Conservation (phyloP, 2,113 vertebrate species). For the Sapajus apella region DNA sequence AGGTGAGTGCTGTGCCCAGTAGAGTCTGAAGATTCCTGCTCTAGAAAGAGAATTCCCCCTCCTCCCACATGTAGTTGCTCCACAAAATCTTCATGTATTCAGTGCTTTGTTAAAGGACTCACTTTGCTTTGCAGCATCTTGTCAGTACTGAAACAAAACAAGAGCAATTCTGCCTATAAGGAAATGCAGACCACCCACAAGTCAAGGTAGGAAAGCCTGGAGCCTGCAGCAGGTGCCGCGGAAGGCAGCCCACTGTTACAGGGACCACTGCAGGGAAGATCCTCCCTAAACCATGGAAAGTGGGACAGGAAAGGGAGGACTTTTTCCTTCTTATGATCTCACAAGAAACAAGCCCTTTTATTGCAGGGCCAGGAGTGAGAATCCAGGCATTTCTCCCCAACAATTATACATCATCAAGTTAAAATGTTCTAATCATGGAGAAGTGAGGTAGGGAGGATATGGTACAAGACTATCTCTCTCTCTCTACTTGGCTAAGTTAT, state of each 20-base stretch:
- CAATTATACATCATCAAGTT: accelerated
- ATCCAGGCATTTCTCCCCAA: neutral
- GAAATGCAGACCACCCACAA: slow-evolving; percentile 54
- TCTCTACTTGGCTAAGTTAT: neutral
- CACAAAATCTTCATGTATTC: accelerated
- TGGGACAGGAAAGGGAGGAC: accelerated
- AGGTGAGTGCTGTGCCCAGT: accelerated
- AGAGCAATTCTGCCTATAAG: slow-evolving; percentile 53
- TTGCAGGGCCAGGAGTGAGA: neutral
- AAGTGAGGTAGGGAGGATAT: neutral
- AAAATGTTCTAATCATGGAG: neutral
- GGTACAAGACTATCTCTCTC: accelerated
- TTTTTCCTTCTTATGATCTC: neutral
- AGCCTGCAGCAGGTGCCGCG: neutral
- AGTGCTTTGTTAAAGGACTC: neutral
- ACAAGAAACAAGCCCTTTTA: neutral
- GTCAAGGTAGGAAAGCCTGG: slow-evolving; percentile 62
- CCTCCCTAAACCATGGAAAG: neutral
- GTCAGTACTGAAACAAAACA: slow-evolving; percentile 14
- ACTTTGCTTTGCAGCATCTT: slow-evolving; percentile 57
- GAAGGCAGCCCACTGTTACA: accelerated
- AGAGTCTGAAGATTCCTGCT: neutral
- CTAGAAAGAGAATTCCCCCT: neutral
- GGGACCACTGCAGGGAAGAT: neutral
- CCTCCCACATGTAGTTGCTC: accelerated